Evolutionary conservation across 2,113 vertebrate species (phyloP).

Genomic region (Protobothrops mucrosquamatus): DNA sequence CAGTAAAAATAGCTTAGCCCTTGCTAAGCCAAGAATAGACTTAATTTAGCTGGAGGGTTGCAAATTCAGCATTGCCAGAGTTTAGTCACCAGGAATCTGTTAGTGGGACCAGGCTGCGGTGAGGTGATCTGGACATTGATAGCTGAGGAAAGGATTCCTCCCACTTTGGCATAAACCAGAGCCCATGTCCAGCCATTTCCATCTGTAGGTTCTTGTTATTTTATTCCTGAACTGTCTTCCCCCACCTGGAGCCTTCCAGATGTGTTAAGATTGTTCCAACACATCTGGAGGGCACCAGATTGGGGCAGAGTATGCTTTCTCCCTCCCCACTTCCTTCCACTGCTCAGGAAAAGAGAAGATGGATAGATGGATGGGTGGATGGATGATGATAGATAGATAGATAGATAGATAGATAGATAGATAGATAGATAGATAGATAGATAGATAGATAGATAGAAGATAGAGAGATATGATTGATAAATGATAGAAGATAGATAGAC

Average conservation of each 20-base stretch:
- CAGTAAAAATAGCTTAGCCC: neutral
- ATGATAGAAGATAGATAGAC: no score
- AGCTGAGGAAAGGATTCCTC: neutral
- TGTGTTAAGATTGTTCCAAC: neutral
- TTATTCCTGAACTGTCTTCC: neutral
- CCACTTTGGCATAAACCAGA: neutral
- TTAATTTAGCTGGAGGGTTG: neutral
- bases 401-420: no score
- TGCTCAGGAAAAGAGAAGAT: neutral
- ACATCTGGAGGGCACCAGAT: neutral
- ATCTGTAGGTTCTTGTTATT: neutral
- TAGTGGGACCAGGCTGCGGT: neutral
- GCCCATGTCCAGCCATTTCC: neutral
- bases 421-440: no score
- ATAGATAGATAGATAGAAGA: neutral
- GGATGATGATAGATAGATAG: no score
- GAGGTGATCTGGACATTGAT: neutral
- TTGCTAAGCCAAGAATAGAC: neutral
- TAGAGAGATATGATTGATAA: no score
- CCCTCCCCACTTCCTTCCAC: neutral
- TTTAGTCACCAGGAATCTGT: neutral
- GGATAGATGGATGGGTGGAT: neutral
- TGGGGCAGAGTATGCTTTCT: neutral
- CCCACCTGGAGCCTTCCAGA: neutral
- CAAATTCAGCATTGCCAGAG: neutral